Base-by-base conservation (phyloP, 2,113 vertebrate species). In the Circaetus gallicus region DNA sequence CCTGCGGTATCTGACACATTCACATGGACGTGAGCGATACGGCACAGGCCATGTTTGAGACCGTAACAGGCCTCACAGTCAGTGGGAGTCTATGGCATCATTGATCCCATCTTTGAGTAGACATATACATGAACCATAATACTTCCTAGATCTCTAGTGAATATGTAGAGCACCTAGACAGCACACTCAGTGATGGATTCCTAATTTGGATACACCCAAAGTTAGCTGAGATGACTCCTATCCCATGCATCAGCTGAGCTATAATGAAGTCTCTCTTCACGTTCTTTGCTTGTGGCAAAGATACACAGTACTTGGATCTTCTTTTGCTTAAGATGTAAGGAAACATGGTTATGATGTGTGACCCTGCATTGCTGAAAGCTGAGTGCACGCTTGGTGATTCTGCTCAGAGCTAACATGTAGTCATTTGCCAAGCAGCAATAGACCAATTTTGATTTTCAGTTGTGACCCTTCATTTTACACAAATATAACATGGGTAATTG, bases 21-120 rank as follows among this genome's bases (percentile, higher is more conserved):
- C 50, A 8, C 16, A 13, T 0, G 13, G 78, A 70, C 3, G 9
- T 28, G 34, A 70, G 25, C 3, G 7, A 58, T 4, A 6, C 0
- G 0, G 40, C 38, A 53, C 28, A 67, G 42, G 14, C 6, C 10
- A 10, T 1, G 6, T 26, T 9, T 74, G 36, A 61, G 40, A 52
- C 45, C 6, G 2, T 7, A 20, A 52, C 45, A 63, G 38, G 77
- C 10, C 34, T 55, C 29, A 31, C 7, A 15, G 52, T 10, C 78
- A 38, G 18, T 15, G 13, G 43, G 34, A 63, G 26, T 34, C 52
- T 26, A 26, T 2, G 17, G 67, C 21, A 32, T 21, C 63, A 36
- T 3, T 77, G 43, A 43, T 14, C 25, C 32, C 53, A 42, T 6
- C 47, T 34, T 56, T 38, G 40, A 73, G 59, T 2, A 50, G 43